Base-by-base conservation (phyloP, 2,888 invertebrate species). In the Oligia latruncula region DNA sequence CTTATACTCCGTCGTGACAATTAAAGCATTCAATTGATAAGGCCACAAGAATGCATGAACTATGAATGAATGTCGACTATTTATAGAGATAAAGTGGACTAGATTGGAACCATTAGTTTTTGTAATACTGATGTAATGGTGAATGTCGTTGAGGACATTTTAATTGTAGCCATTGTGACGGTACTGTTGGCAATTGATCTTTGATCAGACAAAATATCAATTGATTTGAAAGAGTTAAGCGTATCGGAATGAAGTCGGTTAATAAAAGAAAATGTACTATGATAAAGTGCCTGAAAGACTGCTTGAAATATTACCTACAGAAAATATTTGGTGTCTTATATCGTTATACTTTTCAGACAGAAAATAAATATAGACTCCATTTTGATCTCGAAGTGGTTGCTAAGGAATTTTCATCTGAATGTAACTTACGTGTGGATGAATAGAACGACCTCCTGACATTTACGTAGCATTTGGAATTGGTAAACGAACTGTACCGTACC, bases 31-130 rank as follows among this genome's bases (percentile, higher is more conserved):
- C 76, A 88, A 89, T 88, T 88, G 89, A 84, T 90, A 91, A 92
- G 90, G 92, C 91, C 91, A 84, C 78, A 71, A 87, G 86, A 90
- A 91, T 90, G 88, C 87, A 87, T 87, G 82, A 88, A 90, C 90
- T 89, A 87, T 88, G 87, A 92, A 90, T 91, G 81, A 89, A 81
- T 75, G 79, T 75, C 64, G 73, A 81, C 81, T 90, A 90, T 91
- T 89, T 89, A 87, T 88, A 88, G 77, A 82, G 79, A 80, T 85
- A 80, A 88, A 88, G 71, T 82, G 75, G 83, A 82, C 75, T 58
- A 20, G 68, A 84, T 86, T 88, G 87, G 60, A 60, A 70, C 74
- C 43, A 74, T 78, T 79, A 49, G 55, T 75, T 81, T 62, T 86
- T 83, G 66, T 81, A n/a, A 70, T 52, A 60, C 67, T 82, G 77